Conservation (phyloP, 2,113 vertebrate genomes). For the Dicaeum eximium region DNA sequence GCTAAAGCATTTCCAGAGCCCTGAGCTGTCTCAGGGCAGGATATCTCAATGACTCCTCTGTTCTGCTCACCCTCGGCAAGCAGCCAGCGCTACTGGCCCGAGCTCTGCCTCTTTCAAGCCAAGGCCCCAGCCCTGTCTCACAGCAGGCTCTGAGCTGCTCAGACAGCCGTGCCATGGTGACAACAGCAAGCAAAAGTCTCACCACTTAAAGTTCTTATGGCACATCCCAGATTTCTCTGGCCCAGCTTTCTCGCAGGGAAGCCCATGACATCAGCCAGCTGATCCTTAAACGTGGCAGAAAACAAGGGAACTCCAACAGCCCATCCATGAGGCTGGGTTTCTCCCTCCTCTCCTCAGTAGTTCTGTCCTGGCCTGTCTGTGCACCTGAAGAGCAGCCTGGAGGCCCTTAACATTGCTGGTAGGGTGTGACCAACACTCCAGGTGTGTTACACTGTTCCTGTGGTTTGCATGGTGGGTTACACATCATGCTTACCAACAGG, state of each 20-base stretch:
- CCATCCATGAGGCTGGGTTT: neutral
- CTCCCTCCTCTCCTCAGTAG: neutral
- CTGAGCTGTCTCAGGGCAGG: neutral
- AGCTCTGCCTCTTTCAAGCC: neutral
- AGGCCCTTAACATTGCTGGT: neutral
- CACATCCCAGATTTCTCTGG: neutral
- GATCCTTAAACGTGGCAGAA: neutral
- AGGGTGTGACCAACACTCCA: neutral
- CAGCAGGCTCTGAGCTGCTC: neutral
- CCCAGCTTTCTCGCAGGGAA: neutral
- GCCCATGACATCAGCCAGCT: neutral
- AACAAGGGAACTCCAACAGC: neutral
- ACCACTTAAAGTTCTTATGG: neutral
- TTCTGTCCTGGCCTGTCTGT: neutral
- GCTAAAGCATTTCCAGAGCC: neutral
- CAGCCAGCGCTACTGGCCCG: neutral
- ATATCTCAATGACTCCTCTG: neutral
- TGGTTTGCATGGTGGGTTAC: neutral
- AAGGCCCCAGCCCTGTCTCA: neutral
- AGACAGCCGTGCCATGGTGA: neutral
- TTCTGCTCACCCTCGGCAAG: neutral
- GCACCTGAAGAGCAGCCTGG: neutral
- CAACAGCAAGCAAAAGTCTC: neutral
- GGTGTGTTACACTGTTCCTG: neutral
- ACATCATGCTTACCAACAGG: neutral